Percentiles rank a stretch among this genome's conserved stretches.
phyloP scores from a whole-genome alignment of 2,888 invertebrate species.

The Malachius bipustulatus region DNA sequence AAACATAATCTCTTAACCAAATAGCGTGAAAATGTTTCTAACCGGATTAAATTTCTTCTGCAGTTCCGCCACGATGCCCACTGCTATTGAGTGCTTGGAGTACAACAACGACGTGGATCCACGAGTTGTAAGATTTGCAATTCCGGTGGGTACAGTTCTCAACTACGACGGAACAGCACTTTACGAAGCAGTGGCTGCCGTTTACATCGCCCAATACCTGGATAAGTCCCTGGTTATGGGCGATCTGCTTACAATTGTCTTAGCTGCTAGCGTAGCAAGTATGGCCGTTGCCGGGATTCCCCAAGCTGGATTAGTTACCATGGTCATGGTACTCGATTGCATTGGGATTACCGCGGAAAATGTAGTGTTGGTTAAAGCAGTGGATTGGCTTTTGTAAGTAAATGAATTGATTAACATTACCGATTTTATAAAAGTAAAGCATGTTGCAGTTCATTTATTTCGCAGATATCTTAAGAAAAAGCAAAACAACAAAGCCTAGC shows the following conservation, averaged over 20 bases:
- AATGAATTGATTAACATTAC: no score
- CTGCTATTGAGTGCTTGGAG: constrained; percentile 58
- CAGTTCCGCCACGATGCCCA: constrained; percentile 60
- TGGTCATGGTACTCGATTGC: constrained; percentile 63
- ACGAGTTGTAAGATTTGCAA: constrained; percentile 61
- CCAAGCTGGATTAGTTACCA: constrained; percentile 65
- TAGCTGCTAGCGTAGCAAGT: constrained; percentile 68
- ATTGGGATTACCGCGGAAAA: constrained; percentile 58
- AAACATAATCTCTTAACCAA: no score
- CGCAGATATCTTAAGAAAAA: no score
- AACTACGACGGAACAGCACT: constrained; percentile 76
- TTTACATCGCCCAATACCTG: constrained; percentile 69
- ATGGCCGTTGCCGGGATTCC: constrained; percentile 74
- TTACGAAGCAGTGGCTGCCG: constrained; percentile 73
- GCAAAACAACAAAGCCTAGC: no score
- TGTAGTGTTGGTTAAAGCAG: constrained; percentile 52
- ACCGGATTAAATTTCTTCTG: no score
- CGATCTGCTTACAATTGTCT: constrained; percentile 59
- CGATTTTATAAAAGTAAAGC: no score
- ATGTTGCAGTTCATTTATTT: no score
- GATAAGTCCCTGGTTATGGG: constrained; percentile 50
- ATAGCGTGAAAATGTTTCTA: no score
- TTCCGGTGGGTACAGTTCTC: constrained; percentile 72
- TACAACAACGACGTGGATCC: constrained; percentile 42
- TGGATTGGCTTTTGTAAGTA: constrained; percentile 59